Evolutionary conservation across 2,797 vertebrate genomes (phyloP).

Genomic region (Atherinosoma microstoma): DNA sequence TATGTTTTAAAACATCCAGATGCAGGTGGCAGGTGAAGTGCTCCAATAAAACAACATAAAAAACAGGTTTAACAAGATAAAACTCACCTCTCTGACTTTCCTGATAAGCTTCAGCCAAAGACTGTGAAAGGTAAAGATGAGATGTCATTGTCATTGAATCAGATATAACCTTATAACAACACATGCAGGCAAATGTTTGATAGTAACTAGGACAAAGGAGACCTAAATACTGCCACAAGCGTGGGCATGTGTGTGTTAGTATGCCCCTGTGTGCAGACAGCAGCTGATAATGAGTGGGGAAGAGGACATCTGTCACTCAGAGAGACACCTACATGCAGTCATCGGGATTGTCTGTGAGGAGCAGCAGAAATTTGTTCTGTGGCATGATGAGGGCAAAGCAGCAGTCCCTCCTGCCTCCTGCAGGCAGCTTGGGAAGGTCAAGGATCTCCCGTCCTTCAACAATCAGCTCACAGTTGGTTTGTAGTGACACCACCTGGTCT

Average conservation of each 20-base stretch:
- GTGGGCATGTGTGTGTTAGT: not conserved
- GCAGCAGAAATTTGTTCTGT: constrained; percentile 84
- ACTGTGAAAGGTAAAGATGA: constrained; percentile 69
- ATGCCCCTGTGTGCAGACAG: constrained; percentile 3
- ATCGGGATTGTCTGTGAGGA: constrained; percentile 81
- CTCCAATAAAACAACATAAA: not conserved
- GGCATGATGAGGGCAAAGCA: constrained; percentile 86
- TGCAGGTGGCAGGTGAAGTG: not conserved
- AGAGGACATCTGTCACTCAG: constrained; percentile 25
- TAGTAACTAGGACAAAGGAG: constrained; percentile 18
- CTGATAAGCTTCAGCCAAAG: constrained; percentile 86
- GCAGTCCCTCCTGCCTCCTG: constrained; percentile 83
- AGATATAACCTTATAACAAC: not conserved
- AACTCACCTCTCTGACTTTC: constrained; percentile 88
- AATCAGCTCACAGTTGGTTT: constrained; percentile 78
- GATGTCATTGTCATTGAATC: constrained; percentile 9
- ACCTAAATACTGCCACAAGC: no score
- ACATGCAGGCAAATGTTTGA: constrained; percentile 12
- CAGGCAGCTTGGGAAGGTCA: constrained; percentile 83
- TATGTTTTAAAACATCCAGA: not conserved
- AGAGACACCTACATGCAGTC: constrained; percentile 81
- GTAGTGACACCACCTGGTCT: constrained; percentile 82
- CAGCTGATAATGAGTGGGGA: constrained; percentile 25
- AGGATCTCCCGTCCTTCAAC: constrained; percentile 84
- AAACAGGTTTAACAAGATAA: not conserved